Conservation (phyloP, 2,797 vertebrate species). For the Galago senegalensis region DNA sequence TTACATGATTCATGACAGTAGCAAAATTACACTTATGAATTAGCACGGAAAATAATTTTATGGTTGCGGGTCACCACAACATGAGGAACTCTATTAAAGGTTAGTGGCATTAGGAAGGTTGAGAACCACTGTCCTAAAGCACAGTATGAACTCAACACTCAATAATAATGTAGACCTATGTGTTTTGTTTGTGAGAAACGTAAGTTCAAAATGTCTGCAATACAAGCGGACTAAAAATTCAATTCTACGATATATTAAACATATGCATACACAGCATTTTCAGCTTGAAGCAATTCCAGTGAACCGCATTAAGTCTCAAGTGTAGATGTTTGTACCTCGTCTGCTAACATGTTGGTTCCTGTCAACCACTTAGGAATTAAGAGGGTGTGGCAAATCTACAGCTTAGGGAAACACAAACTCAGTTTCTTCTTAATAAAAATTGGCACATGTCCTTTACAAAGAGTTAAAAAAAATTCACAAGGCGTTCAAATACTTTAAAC, state of each 20-base stretch:
- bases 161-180: constrained; percentile 10
- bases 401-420: constrained; percentile 45
- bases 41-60: too few species aligned
- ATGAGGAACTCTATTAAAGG: too few species aligned
- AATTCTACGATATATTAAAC: background rate
- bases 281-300: background rate
- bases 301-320: constrained; percentile 70
- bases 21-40: too few species aligned
- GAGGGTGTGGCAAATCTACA: constrained; percentile 56
- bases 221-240: constrained; percentile 15
- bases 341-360: background rate
- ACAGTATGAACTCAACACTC: constrained; percentile 5
- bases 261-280: background rate
- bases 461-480: background rate
- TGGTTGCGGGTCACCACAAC: too few species aligned
- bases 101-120: too few species aligned
- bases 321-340: constrained; percentile 67
- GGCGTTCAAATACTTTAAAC: constrained; percentile 39
- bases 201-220: constrained; percentile 44
- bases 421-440: constrained; percentile 51
- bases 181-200: constrained; percentile 52
- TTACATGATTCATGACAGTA: too few species aligned
- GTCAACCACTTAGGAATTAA: constrained; percentile 61
- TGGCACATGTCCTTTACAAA: background rate
- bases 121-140: background rate